Conservation (phyloP, 1,140 invertebrate genomes). For the Drosophila athabasca region DNA sequence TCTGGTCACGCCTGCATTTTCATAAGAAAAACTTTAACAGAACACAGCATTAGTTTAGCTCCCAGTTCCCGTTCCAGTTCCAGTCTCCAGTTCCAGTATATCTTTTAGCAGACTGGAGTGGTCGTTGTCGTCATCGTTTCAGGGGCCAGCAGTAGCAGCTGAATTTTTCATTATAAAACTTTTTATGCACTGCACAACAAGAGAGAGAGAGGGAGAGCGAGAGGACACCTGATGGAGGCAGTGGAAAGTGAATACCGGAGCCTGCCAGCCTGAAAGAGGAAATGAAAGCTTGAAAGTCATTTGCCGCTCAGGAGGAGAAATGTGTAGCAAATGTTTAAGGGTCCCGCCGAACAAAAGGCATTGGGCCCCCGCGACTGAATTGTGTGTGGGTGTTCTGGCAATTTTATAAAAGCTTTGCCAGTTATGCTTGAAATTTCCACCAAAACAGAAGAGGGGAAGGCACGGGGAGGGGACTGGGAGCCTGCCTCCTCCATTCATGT, state of each 20-base stretch:
- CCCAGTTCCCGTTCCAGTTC: too few species aligned
- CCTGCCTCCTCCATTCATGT: constrained; percentile 23
- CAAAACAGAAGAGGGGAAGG: neutral
- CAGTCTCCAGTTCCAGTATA: neutral
- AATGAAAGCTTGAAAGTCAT: constrained; percentile 62
- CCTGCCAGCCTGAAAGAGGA: constrained; percentile 26
- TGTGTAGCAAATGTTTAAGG: constrained; percentile 40
- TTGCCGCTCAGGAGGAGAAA: constrained; percentile 42
- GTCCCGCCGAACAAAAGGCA: constrained; percentile 28
- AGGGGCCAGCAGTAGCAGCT: constrained; percentile 10
- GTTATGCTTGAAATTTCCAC: constrained; percentile 50
- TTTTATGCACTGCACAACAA: constrained; percentile 25
- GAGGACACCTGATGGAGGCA: constrained; percentile 26
- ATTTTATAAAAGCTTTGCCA: constrained; percentile 58
- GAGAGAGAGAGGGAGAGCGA: neutral
- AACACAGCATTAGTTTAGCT: constrained; percentile 38
- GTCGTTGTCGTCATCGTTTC: constrained; percentile 2
- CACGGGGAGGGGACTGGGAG: too few species aligned
- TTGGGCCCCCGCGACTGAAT: constrained; percentile 14
- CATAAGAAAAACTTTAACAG: constrained; percentile 49
- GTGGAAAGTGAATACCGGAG: constrained; percentile 25
- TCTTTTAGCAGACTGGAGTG: constrained; percentile 1
- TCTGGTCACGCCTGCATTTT: constrained; percentile 49
- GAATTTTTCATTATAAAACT: constrained; percentile 75
- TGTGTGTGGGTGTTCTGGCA: constrained; percentile 28